A percentile compares a stretch with the other conserved stretches of the same genome.
Conservation (phyloP, 1,140 invertebrate genomes). For the Lordiphosa stackelbergi region DNA sequence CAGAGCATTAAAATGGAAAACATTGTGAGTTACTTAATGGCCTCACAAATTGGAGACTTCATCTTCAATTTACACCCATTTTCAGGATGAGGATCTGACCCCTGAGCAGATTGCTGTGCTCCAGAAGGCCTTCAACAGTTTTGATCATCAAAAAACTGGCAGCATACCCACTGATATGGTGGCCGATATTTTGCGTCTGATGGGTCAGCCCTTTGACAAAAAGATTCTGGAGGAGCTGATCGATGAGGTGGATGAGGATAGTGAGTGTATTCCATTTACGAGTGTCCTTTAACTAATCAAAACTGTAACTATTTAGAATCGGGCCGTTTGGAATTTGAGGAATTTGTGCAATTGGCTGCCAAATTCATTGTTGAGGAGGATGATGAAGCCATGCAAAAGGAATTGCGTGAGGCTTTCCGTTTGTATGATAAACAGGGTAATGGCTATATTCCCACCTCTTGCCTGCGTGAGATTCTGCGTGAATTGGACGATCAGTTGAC, state of each 20-base stretch:
- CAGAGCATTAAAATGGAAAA: conserved; percentile 45
- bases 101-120: conserved; percentile 86
- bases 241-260: conserved; percentile 96
- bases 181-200: conserved; percentile 93
- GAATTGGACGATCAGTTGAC: conserved; percentile 96
- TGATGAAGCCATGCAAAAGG: conserved; percentile 94
- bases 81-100: conserved; percentile 81
- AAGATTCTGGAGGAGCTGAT: conserved; percentile 95
- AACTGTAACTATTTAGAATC: conserved; percentile 82
- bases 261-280: conserved; percentile 80
- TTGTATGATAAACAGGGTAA: conserved; percentile 94
- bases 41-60: no score
- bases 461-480: conserved; percentile 92
- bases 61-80: neutral
- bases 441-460: conserved; percentile 96
- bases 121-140: conserved; percentile 96
- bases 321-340: conserved; percentile 95
- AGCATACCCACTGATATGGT: conserved; percentile 97
- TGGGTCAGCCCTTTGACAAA: conserved; percentile 97
- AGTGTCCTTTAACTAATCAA: no score
- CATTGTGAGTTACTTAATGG: conserved; percentile 38
- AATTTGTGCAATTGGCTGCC: conserved; percentile 94
- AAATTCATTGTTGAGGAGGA: conserved; percentile 97
- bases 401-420: conserved; percentile 94
- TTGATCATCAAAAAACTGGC: conserved; percentile 95